Conservation (phyloP, 1,140 invertebrate species). For the Diabrotica virgifera region DNA sequence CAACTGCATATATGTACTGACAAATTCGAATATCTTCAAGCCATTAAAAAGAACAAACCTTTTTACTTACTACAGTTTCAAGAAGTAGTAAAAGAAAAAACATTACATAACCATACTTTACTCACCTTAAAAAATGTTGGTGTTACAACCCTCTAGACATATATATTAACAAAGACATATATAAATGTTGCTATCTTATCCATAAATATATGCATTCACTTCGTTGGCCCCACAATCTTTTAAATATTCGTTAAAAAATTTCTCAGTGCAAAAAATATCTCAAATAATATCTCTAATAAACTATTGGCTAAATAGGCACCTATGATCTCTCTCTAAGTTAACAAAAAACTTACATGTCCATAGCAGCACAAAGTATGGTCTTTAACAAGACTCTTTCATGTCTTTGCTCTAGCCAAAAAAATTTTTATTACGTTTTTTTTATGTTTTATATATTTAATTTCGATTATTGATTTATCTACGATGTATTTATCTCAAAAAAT, state of each 20-base stretch:
- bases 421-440: not conserved
- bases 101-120: not conserved
- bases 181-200: not conserved
- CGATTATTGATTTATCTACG: slow-evolving; percentile 1
- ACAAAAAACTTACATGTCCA: not conserved
- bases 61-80: not conserved
- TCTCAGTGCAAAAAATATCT: not conserved
- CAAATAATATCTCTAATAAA: not conserved
- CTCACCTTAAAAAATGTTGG: not conserved
- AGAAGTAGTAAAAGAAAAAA: not conserved
- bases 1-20: too few species aligned
- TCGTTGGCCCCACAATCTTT: not conserved
- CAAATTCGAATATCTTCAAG: too few species aligned
- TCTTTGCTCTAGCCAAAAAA: not conserved
- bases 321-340: not conserved
- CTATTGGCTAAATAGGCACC: not conserved
- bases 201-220: not conserved
- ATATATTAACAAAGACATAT: not conserved
- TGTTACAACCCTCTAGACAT: not conserved
- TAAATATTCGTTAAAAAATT: not conserved
- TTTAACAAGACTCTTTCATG: not conserved
- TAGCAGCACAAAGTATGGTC: not conserved
- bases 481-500: not conserved
- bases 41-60: not conserved
- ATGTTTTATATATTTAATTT: not conserved